Conservation (phyloP, 2,113 vertebrate genomes). For the Tyto alba region DNA sequence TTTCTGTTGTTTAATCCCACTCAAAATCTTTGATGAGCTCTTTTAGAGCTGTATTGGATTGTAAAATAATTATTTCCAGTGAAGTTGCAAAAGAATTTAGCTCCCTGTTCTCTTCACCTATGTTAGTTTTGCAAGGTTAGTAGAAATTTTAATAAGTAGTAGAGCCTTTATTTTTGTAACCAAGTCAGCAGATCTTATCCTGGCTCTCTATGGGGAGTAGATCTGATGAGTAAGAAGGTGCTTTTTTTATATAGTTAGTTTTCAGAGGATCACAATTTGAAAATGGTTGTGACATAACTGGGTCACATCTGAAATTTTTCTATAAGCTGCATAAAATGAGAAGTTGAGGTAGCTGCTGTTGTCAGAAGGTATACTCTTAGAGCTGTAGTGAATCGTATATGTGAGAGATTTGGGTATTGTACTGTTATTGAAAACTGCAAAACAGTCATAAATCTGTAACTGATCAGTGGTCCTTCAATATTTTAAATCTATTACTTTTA, state of each 20-base stretch:
- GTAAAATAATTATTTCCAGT: neutral
- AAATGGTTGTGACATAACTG: conserved; percentile 58
- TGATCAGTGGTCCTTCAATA: neutral
- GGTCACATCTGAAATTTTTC: conserved; percentile 52
- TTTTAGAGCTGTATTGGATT: neutral
- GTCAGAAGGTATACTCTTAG: conserved; percentile 31
- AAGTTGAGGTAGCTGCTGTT: conserved; percentile 43
- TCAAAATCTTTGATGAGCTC: neutral
- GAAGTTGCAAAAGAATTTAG: neutral
- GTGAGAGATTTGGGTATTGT: neutral
- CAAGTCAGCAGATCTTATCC: conserved; percentile 54
- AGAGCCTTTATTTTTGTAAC: conserved; percentile 43
- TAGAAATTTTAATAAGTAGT: conserved; percentile 43
- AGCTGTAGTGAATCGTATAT: neutral
- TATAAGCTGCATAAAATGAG: conserved; percentile 49
- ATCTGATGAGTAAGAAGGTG: conserved; percentile 58
- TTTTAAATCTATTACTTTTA: neutral
- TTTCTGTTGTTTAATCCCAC: neutral
- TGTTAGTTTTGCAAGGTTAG: conserved; percentile 49
- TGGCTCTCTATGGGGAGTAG: conserved; percentile 33
- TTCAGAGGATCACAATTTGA: conserved; percentile 23
- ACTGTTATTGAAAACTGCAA: neutral
- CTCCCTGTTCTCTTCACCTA: neutral
- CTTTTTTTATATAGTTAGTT: conserved; percentile 44
- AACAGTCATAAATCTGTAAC: neutral